A percentile compares a stretch with the other conserved stretches of the same genome.
phyloP scores from a whole-genome alignment of 2,113 vertebrate genomes.

The Xenopus borealis region DNA sequence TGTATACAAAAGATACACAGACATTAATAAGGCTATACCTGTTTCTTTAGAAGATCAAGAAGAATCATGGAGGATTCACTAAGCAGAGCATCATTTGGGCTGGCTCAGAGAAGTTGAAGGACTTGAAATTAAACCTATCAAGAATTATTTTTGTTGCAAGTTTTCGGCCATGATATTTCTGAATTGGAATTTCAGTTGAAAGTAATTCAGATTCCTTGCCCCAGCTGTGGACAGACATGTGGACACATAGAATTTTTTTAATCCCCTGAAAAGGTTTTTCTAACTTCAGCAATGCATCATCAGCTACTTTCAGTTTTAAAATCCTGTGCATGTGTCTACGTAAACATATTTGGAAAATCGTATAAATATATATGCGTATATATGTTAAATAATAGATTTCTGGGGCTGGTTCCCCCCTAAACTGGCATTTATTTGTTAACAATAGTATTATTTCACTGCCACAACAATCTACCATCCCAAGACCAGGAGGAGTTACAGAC shows the following conservation, averaged over 20 bases:
- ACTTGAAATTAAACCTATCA: background rate
- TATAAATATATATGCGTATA: conserved; percentile 52
- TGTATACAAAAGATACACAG: background rate
- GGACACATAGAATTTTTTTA: conserved; percentile 10
- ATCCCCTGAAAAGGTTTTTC: conserved; percentile 57
- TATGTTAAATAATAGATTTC: conserved; percentile 57
- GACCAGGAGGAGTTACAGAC: conserved; percentile 58
- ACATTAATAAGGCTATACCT: conserved; percentile 30
- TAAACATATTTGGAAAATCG: conserved; percentile 61
- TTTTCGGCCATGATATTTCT: conserved; percentile 9
- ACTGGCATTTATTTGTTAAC: conserved; percentile 66
- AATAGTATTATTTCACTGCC: conserved; percentile 74
- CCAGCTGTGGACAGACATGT: conserved; percentile 9
- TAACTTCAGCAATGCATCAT: conserved; percentile 62
- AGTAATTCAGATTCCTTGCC: conserved; percentile 18
- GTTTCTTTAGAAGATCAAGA: conserved; percentile 28
- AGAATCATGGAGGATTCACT: conserved; percentile 17
- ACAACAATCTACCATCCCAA: conserved; percentile 61
- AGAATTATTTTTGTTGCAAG: conserved; percentile 13
- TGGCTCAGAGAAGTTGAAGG: background rate
- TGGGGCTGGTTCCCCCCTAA: conserved; percentile 80
- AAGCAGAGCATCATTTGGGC: conserved; percentile 13
- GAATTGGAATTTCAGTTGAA: conserved; percentile 9
- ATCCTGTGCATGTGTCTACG: conserved; percentile 81
- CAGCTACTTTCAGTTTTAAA: conserved; percentile 76